These are phyloP conservation scores for Brachionus paranguensis DNA, from an alignment of 1,140 invertebrate species.

Conservation along the genomic window DNA sequence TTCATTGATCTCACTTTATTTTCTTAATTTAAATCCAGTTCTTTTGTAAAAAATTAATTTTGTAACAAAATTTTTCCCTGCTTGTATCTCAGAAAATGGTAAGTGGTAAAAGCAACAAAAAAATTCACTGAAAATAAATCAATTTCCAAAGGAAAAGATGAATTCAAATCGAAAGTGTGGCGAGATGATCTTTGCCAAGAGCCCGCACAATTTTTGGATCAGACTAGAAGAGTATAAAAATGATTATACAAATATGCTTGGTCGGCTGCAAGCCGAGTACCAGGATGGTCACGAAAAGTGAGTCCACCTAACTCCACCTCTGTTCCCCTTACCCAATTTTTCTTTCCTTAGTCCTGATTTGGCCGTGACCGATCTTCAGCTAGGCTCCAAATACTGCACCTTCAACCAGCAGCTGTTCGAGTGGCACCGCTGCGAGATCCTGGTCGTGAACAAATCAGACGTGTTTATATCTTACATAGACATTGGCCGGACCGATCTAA, in stretches of 20 bases:
- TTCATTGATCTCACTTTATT: not conserved
- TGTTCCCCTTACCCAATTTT: not conserved
- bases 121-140: not conserved
- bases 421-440: slow-evolving; percentile 21
- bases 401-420: slow-evolving; percentile 17
- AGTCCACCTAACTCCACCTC: not conserved
- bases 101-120: not conserved
- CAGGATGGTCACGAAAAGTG: not conserved
- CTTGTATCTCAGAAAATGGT: not conserved
- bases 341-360: not conserved
- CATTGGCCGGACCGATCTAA: not conserved
- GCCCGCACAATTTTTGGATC: slow-evolving; percentile 17
- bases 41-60: not conserved
- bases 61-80: not conserved
- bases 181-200: not conserved
- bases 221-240: slow-evolving; percentile 28
- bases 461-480: slow-evolving; percentile 2
- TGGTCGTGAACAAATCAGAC: not conserved
- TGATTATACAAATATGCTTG: slow-evolving; percentile 9
- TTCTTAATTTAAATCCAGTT: not conserved
- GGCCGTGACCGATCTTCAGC: not conserved
- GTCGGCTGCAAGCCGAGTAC: not conserved
- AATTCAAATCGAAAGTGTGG: slow-evolving; percentile 5
- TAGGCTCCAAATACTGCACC: not conserved
- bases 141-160: not conserved